phyloP scores from a whole-genome alignment of 2,888 invertebrate genomes.

The Eustalomyia histrio region DNA sequence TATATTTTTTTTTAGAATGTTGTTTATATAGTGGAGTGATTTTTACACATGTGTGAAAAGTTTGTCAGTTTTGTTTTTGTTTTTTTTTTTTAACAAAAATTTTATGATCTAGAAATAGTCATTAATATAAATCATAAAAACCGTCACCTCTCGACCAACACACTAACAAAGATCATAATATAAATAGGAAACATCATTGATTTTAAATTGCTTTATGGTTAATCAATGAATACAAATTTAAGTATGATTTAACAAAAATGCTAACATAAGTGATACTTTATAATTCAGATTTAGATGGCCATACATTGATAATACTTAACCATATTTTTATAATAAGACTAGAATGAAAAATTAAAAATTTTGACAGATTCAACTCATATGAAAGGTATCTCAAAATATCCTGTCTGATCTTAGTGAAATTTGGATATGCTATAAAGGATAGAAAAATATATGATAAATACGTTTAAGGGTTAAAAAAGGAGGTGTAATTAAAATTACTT shows the following conservation, averaged over 20 bases:
- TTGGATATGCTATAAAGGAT: too few species aligned
- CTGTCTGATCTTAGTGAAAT: too few species aligned
- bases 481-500: too few species aligned
- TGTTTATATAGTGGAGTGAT: conserved; percentile 45
- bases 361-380: too few species aligned
- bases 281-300: not conserved
- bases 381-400: too few species aligned
- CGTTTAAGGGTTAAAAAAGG: too few species aligned
- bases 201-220: conserved; percentile 59
- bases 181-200: conserved; percentile 50
- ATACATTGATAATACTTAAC: too few species aligned
- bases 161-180: not conserved
- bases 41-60: conserved; percentile 62
- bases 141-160: conserved; percentile 35
- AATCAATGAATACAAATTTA: conserved; percentile 46
- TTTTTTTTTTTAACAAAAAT: conserved; percentile 68
- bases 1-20: conserved; percentile 20
- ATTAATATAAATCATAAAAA: conserved; percentile 77
- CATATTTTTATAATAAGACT: too few species aligned
- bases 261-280: not conserved
- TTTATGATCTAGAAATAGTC: conserved; percentile 79
- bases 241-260: conserved; percentile 1
- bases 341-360: too few species aligned
- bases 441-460: too few species aligned
- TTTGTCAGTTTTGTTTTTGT: conserved; percentile 52